Base-by-base conservation (phyloP, 2,888 invertebrate species). In the Pyrrhia umbra region DNA sequence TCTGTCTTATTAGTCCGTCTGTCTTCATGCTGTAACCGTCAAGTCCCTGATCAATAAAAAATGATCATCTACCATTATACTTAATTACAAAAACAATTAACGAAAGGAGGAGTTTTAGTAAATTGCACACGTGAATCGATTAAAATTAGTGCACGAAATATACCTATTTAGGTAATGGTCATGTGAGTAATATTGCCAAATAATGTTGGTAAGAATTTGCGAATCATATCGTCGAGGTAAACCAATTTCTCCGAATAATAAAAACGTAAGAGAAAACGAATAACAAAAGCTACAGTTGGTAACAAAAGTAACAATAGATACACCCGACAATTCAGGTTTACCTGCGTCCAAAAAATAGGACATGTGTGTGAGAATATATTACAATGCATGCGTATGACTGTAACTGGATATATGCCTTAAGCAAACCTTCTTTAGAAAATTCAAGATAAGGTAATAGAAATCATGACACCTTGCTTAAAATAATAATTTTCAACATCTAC, bases 211-310 rank as follows among this genome's bases (percentile, higher is more conserved):
- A 61, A 21, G 20, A 40, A 46, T 45, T 63, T n/a, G 25, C 51
- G 6, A 65, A 72, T 54, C 18, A 65, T 20, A 34, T 43, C 25
- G 8, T 49, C 57, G 21, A 66, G 30, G 13, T 37, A 54, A 42
- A 37, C 34, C 18, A n/a, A 30, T 46, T 51, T 67, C 27, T 52
- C 46, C 9, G 51, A 51, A 15, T 18, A n/a, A n/a, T n/a, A n/a
- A n/a, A n/a, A n/a, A n/a, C n/a, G 25, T 18, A 23, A 15, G 34
- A 8, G 18, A 13, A n/a, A n/a, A n/a, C n/a, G n/a, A 40, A 69
- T 21, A 27, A 71, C 18, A 66, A 63, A 15, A 67, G 34, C 15
- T 21, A 16, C 66, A 67, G 50, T 40, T 51, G 71, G 63, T 23
- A 34, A 46, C 50, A 63, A 63, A n/a, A n/a, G n/a, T n/a, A n/a